Conservation (phyloP, 2,888 invertebrate genomes). For the Fragum sueziense region DNA sequence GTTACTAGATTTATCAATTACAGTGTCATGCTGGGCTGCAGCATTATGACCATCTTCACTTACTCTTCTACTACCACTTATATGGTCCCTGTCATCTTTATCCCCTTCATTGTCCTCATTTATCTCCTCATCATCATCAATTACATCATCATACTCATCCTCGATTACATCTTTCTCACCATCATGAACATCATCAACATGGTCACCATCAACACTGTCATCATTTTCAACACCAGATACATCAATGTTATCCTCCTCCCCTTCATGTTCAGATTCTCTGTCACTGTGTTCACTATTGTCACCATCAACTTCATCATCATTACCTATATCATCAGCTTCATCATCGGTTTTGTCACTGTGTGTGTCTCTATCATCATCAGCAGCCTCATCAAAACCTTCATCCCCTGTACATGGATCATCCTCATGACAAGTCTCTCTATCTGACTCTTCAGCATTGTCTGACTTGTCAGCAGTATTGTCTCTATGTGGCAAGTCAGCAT, state of each 20-base stretch:
- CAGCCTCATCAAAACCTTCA: background rate
- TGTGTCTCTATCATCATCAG: background rate
- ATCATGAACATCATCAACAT: constrained; percentile 1
- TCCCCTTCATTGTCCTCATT: constrained; percentile 2
- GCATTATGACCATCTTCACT: background rate
- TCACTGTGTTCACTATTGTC: background rate
- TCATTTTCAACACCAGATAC: constrained; percentile 17
- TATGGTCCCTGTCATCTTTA: constrained; percentile 4
- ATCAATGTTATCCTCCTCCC: background rate
- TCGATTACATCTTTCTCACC: background rate
- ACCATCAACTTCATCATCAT: background rate
- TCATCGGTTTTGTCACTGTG: background rate
- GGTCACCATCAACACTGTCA: constrained; percentile 13
- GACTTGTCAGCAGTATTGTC: background rate
- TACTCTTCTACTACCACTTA: too few relatives aligned
- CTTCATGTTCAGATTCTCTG: too few relatives aligned
- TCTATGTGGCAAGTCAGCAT: background rate
- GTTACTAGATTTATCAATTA: background rate
- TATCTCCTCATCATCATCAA: constrained; percentile 11
- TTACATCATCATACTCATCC: constrained; percentile 20
- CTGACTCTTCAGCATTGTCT: background rate
- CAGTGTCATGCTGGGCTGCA: background rate
- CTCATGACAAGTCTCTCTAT: background rate
- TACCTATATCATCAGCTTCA: background rate
- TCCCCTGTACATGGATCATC: constrained; percentile 7